Percentiles rank a stretch among this genome's conserved stretches.
These are phyloP conservation scores for Bombus waltoni DNA, from an alignment of 1,140 invertebrate genomes.

Conservation along the genomic window DNA sequence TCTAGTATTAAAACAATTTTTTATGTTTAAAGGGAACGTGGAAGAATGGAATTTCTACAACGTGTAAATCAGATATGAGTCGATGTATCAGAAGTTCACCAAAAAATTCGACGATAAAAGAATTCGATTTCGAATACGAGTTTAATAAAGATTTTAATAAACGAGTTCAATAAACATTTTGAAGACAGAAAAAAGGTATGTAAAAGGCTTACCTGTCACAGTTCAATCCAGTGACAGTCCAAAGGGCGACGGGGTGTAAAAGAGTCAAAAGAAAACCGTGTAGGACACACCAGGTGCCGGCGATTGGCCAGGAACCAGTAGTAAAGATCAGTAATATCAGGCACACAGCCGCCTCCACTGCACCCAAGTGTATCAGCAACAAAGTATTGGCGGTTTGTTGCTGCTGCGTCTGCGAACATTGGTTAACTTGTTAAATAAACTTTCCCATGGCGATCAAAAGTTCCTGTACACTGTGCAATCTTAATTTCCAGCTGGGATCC, in stretches of 20 bases:
- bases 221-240: slow-evolving; percentile 91
- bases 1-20: too few species aligned
- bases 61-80: too few species aligned
- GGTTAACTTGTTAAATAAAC: slow-evolving; percentile 36
- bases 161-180: background rate
- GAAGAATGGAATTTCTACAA: too few species aligned
- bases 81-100: background rate
- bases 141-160: background rate
- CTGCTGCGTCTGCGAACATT: slow-evolving; percentile 75
- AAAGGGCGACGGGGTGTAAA: slow-evolving; percentile 89
- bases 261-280: slow-evolving; percentile 87
- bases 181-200: background rate
- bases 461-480: background rate
- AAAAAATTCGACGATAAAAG: background rate
- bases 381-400: slow-evolving; percentile 87
- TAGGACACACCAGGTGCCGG: slow-evolving; percentile 84
- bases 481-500: slow-evolving; percentile 23
- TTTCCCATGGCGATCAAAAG: slow-evolving; percentile 21
- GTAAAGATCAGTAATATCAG: slow-evolving; percentile 84
- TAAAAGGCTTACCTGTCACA: slow-evolving; percentile 84
- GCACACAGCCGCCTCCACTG: slow-evolving; percentile 87
- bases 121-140: slow-evolving; percentile 1
- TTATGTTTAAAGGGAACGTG: too few species aligned
- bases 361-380: slow-evolving; percentile 88
- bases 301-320: slow-evolving; percentile 80